Evolutionary conservation across 2,113 vertebrate species (phyloP), one percentile per base, ranked within the genome.

Genomic region (Prinia subflava): DNA sequence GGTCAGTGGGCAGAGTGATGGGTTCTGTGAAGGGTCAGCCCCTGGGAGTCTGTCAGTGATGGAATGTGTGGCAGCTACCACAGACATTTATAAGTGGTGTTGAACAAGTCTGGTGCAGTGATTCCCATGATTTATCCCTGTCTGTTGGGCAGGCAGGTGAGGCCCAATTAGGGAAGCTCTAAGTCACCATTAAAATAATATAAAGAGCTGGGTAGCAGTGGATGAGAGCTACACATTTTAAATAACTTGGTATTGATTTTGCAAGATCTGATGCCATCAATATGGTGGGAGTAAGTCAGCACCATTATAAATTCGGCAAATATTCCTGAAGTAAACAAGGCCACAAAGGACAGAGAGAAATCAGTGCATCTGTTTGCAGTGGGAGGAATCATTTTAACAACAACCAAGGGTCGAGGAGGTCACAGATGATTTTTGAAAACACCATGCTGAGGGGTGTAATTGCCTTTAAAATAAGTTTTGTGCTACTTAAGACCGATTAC

Each of bases 401-500:
- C 62, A 53, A 30, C 31, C 37, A 79, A 30, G 81, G 75, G 94
- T 94, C 68, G 76, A 65, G 47, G 78, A 85, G 74, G 88, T 87
- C 63, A 57, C 52, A 69, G 52, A 47, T 96, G 93, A 96, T 92
- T 94, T 94, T 89, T 89, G 90, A 55, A 95, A 92, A 77, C 92
- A 83, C 39, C 85, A 77, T 50, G 76, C 76, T 88, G 87, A 97
- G 78, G 63, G 90, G 75, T 95, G 79, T 92, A 97, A 97, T 87
- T 92, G 68, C 44, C 93, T 91, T 94, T 83, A 91, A 95, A 80
- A 81, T 94, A 92, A 94, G 53, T 75, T 92, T 94, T 97, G 92
- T 94, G 93, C 50, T 96, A 83, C 92, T 96, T 96, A 68, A 90
- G 92, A 87, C 53, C 91, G 88, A 96, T 96, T 95, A 92, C 77